Conservation (phyloP, 2,888 invertebrate species). For the Thecocarcelia acutangulata region DNA sequence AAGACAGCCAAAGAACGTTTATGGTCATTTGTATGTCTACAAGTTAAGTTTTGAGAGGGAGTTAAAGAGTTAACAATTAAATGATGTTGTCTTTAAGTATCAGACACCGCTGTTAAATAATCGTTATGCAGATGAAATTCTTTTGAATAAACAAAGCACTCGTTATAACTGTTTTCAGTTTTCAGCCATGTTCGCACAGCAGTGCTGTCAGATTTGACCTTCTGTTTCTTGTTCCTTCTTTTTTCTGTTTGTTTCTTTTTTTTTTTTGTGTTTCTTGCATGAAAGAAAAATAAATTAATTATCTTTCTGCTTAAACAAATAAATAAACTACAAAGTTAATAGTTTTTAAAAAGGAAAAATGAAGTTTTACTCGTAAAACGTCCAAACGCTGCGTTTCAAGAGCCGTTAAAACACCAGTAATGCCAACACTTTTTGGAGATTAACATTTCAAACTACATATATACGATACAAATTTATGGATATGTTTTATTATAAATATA, state of each 20-base stretch:
- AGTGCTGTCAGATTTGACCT: conserved; percentile 56
- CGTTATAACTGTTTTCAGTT: conserved; percentile 25
- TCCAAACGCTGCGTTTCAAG: too few species aligned
- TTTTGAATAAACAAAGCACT: background rate
- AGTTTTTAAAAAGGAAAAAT: too few species aligned
- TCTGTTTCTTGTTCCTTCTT: conserved; percentile 21
- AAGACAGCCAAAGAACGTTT: conserved; percentile 26
- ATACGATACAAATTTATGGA: too few species aligned
- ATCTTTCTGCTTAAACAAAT: conserved; percentile 17
- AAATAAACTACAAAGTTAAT: background rate
- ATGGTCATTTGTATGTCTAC: background rate
- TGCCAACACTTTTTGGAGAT: too few species aligned
- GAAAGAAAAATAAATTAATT: conserved; percentile 25
- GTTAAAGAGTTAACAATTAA: conserved; percentile 40
- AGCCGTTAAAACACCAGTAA: too few species aligned
- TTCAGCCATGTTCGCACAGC: conserved; percentile 40
- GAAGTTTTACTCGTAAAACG: background rate
- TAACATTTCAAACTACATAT: too few species aligned
- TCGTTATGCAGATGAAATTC: conserved; percentile 10
- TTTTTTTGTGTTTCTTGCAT: too few species aligned
- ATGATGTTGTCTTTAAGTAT: conserved; percentile 51
- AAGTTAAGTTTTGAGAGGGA: conserved; percentile 38
- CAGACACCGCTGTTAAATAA: conserved; percentile 38
- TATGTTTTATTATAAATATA: too few species aligned
- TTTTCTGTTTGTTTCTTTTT: too few species aligned